Conservation (phyloP, 2,113 vertebrate genomes). For the Cyprinodon tularosa region DNA sequence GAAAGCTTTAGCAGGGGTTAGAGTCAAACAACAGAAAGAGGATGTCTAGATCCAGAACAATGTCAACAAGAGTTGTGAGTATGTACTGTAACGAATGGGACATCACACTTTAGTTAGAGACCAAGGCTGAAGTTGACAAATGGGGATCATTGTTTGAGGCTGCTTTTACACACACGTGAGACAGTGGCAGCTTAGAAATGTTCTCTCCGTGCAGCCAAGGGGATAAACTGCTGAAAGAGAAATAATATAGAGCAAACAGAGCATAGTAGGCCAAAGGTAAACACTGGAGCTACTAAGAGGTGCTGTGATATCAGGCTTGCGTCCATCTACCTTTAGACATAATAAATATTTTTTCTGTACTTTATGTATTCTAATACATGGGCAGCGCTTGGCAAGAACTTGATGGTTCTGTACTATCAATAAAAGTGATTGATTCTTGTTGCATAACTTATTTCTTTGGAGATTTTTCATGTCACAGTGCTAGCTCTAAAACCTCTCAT, state of each 20-base stretch:
- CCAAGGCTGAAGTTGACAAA: slow-evolving; percentile 57
- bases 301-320: slow-evolving; percentile 8
- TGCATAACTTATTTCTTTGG: too few relatives aligned
- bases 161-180: slow-evolving; percentile 38
- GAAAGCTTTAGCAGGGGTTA: slow-evolving; percentile 12
- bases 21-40: slow-evolving; percentile 23
- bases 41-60: slow-evolving; percentile 21
- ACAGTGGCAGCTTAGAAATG: slow-evolving; percentile 44
- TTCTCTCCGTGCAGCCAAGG: slow-evolving; percentile 22
- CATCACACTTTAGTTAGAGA: slow-evolving; percentile 35
- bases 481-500: too few relatives aligned
- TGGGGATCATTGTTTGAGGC: slow-evolving; percentile 35
- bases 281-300: slow-evolving; percentile 1
- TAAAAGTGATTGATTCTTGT: too few relatives aligned
- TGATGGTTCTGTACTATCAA: too few relatives aligned
- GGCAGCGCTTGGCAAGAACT: background rate
- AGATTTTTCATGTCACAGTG: too few relatives aligned
- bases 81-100: slow-evolving; percentile 36
- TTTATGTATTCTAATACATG: background rate
- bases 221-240: slow-evolving; percentile 30
- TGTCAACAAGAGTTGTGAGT: slow-evolving; percentile 16
- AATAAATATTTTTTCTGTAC: background rate
- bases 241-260: slow-evolving; percentile 17
- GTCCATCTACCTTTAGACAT: slow-evolving; percentile 9
- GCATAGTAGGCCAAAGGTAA: slow-evolving; percentile 13